phyloP scores from a whole-genome alignment of 2,888 invertebrate genomes.

The Timema cristinae region DNA sequence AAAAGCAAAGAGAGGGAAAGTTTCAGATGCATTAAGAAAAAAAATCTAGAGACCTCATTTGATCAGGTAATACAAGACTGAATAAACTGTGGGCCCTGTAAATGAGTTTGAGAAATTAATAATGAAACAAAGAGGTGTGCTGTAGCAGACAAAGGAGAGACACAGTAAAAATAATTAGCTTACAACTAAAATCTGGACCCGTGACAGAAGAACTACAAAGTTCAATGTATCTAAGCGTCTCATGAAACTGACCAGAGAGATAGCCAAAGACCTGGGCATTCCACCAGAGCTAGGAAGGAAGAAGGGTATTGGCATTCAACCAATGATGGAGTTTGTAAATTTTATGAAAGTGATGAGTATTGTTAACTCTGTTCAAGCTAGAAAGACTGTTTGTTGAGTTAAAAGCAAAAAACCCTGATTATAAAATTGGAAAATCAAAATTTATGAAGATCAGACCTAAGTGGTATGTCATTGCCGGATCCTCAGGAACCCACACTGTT shows the following conservation, averaged over 20 bases:
- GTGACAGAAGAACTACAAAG: too few relatives aligned
- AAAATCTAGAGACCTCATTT: too few relatives aligned
- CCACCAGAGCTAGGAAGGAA: slow-evolving; percentile 1
- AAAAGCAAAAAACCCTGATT: too few relatives aligned
- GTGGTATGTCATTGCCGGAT: too few relatives aligned
- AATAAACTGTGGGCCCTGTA: too few relatives aligned
- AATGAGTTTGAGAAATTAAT: background rate
- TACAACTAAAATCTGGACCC: background rate
- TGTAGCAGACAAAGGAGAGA: slow-evolving; percentile 1
- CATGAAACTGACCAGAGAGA: background rate
- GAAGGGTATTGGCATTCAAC: background rate
- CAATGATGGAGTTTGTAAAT: background rate
- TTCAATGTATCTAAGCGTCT: slow-evolving; percentile 1
- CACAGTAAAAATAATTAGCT: slow-evolving; percentile 5
- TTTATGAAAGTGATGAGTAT: slow-evolving; percentile 10
- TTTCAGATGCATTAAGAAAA: too few relatives aligned
- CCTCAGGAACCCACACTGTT: too few relatives aligned
- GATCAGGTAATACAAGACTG: too few relatives aligned
- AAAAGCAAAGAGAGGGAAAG: slow-evolving; percentile 5
- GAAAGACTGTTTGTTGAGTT: background rate
- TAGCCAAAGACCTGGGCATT: slow-evolving; percentile 10
- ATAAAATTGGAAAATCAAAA: too few relatives aligned
- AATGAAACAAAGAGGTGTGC: background rate
- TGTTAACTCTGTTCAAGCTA: background rate
- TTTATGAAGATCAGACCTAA: too few relatives aligned